Conservation (phyloP, 2,888 invertebrate species). For the Amiota communis region DNA sequence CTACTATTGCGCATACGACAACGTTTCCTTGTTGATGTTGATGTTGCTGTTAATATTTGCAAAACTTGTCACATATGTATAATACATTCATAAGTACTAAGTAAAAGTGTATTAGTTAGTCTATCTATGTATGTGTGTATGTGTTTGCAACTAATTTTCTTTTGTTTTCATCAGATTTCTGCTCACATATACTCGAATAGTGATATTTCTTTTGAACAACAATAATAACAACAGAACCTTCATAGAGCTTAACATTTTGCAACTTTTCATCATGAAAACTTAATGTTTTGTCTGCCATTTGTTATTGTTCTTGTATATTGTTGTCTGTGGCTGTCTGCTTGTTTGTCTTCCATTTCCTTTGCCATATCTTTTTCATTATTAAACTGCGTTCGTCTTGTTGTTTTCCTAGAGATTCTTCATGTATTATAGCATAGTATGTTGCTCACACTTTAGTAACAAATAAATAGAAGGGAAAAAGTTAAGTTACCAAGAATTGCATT, state of each 20-base stretch:
- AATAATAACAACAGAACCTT: too few relatives aligned
- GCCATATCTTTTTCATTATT: background rate
- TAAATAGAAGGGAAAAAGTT: background rate
- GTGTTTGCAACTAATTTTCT: constrained; percentile 32
- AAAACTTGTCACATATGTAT: background rate
- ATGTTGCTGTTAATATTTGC: constrained; percentile 39
- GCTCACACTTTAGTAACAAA: too few relatives aligned
- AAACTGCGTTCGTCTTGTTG: too few relatives aligned
- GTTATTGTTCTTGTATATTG: constrained; percentile 13
- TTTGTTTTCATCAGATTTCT: constrained; percentile 31
- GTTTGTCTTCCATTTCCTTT: background rate
- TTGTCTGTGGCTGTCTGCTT: constrained; percentile 14
- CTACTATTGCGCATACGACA: constrained; percentile 63
- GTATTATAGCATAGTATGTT: too few relatives aligned
- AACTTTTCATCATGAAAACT: too few relatives aligned
- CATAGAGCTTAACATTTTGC: too few relatives aligned
- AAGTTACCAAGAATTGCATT: constrained; percentile 1
- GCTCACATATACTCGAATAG: background rate
- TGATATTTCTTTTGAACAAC: too few relatives aligned
- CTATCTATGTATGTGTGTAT: constrained; percentile 16
- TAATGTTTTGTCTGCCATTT: background rate
- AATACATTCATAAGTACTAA: background rate
- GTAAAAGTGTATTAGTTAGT: background rate
- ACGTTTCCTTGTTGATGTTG: constrained; percentile 43
- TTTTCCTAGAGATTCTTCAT: too few relatives aligned